Evolutionary conservation across 2,113 vertebrate genomes (phyloP), one percentile per base, ranked within the genome.

Genomic region (Alligator sinensis): DNA sequence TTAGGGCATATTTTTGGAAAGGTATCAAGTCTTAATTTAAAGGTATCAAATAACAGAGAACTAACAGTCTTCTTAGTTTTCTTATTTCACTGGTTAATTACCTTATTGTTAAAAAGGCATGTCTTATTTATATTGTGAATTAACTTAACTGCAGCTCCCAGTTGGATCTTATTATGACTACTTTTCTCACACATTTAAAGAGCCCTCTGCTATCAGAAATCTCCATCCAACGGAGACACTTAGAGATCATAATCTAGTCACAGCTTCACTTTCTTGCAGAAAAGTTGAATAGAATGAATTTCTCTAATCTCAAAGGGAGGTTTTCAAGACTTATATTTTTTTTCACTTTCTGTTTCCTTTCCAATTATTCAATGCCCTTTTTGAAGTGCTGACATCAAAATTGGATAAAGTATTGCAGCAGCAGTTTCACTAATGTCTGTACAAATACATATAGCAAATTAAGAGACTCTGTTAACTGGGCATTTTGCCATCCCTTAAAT

Each of bases 41-140:
- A 93, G 86, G 75, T 87, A 22, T 92, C 88, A 77, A 83, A 89
- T 93, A 68, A 61, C n/a, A 11, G n/a, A 87, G 87, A 90, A 92
- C 59, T 90, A 63, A 59, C 62, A 83, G 47, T 14, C 6, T 9
- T 91, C 77, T 80, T 78, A 9, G 80, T 86, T 54, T 55, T 2
- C 22, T 76, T 91, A 19, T 80, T 94, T 84, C 63, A 89, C 2
- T 77, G 92, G 68, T 86, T 79, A 84, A 5, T 82, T 90, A 15
- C 6, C 83, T 90, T 7, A 75, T 2, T 74, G 21, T 74, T 74
- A 30, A 74, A 25, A 74, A 74, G 21, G 3, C 5, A 21, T 24
- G 70, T 22, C 1, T 0, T 74, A 12, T 74, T 18, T 47, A 8
- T 59, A 22, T n/a, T 17, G 21, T 77, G 6, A 18, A 63, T 89